A percentile compares a stretch with the other conserved stretches of the same genome.
phyloP scores from a whole-genome alignment of 1,140 invertebrate species.

The Coelopa frigida region DNA sequence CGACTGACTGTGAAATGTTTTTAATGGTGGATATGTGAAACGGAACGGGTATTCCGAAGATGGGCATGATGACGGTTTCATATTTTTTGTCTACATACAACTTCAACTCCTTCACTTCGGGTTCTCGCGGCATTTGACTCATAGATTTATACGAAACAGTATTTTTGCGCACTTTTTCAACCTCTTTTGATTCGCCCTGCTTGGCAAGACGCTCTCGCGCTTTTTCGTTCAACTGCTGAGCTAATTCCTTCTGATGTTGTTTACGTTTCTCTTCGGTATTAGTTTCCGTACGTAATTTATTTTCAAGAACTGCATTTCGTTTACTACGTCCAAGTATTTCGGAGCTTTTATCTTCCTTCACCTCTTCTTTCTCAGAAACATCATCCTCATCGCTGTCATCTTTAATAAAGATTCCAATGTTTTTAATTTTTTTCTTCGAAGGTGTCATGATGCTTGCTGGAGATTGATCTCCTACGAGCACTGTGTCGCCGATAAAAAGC shows the following conservation, averaged over 20 bases:
- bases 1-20: slow-evolving; percentile 96
- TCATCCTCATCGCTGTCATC: slow-evolving; percentile 82
- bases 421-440: slow-evolving; percentile 94
- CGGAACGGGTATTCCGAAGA: slow-evolving; percentile 92
- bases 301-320: slow-evolving; percentile 89
- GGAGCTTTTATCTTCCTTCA: slow-evolving; percentile 51
- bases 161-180: slow-evolving; percentile 87
- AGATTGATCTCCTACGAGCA: slow-evolving; percentile 79
- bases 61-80: slow-evolving; percentile 93
- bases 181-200: slow-evolving; percentile 74
- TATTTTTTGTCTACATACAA: slow-evolving; percentile 96
- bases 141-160: slow-evolving; percentile 92
- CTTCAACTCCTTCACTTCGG: slow-evolving; percentile 89
- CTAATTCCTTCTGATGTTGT: slow-evolving; percentile 93
- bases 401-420: slow-evolving; percentile 93
- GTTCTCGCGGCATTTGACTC: slow-evolving; percentile 86
- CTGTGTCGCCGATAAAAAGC: slow-evolving; percentile 94
- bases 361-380: slow-evolving; percentile 57
- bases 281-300: slow-evolving; percentile 89
- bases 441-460: slow-evolving; percentile 83
- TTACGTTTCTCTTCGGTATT: slow-evolving; percentile 96
- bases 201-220: slow-evolving; percentile 87
- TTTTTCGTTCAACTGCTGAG: slow-evolving; percentile 81
- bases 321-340: slow-evolving; percentile 72
- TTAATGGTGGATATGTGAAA: slow-evolving; percentile 99